phyloP scores from a whole-genome alignment of 2,888 invertebrate genomes.

The Drosophila yooni region DNA sequence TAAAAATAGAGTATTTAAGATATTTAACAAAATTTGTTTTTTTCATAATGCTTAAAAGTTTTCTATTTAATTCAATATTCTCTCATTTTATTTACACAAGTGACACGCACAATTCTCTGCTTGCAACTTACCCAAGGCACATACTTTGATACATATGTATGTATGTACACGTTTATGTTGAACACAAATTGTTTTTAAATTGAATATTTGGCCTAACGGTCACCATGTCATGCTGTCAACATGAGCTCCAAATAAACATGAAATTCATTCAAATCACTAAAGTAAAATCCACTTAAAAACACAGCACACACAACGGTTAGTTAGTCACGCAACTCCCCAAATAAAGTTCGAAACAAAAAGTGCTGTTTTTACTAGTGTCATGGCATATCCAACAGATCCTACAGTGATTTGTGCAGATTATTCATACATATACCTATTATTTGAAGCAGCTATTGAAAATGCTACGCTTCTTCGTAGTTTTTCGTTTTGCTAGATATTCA shows the following conservation, averaged over 20 bases:
- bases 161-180: not conserved
- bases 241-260: constrained; percentile 53
- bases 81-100: not conserved
- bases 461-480: not conserved
- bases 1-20: not conserved
- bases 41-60: not conserved
- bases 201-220: constrained; percentile 69
- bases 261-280: constrained; percentile 53
- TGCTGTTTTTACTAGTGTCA: not conserved
- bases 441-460: not conserved
- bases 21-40: not conserved
- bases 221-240: constrained; percentile 64
- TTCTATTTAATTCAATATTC: not conserved
- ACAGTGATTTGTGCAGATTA: not conserved
- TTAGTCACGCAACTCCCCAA: constrained; percentile 37
- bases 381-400: constrained; percentile 6
- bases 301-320: constrained; percentile 42
- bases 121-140: not conserved
- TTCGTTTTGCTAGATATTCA: not conserved
- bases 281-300: constrained; percentile 53
- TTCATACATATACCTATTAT: not conserved
- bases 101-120: not conserved
- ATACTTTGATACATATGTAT: constrained; percentile 23
- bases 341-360: constrained; percentile 12
- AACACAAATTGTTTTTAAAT: constrained; percentile 62